Evolutionary conservation across 2,113 vertebrate genomes (phyloP), one percentile per base, ranked within the genome.

Genomic region (Turdus rufiventris): DNA sequence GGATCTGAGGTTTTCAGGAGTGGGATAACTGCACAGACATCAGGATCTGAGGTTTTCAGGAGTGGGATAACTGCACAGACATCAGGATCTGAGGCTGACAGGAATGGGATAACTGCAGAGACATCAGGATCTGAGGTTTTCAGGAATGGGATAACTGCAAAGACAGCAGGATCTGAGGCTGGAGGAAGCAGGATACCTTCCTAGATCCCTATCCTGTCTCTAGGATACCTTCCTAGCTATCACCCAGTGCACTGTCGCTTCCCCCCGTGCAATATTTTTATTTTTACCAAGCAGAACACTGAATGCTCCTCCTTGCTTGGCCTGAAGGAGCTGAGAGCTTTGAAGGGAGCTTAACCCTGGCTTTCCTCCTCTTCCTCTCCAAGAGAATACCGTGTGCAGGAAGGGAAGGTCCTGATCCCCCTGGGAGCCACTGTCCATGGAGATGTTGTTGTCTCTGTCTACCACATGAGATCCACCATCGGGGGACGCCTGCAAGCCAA

Each of bases 401-500:
- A 99, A 85, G 99, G 99, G 33, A 99, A 99, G 92, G 98, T 99
- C 21, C 97, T 98, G 45, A 99, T 99, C 94, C 98, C 98, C 5
- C 96, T 99, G 94, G 99, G 98, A 83, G 99, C 99, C 92, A 99
- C 98, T 8, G 98, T 98, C 26, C 99, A 99, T 68, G 99, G 99
- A 60, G 99, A 99, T 34, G 98, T 99, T 17, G 98, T 99, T 19
- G 97, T 99, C 74, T 99, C 99, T 14, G 98, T 99, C 91, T 99
- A 98, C 87, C 99, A 99, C 85, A 98, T 99, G 99, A 98, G 99
- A 91, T 99, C 99, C 2, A 99, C 98, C 92, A 99, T 99, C 7
- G 99, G 99, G 72, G 99, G 99, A 95, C 98, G 99, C 68, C 98
- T 99, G 78, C 99, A 99, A 95, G 99, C 99, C 88, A 99, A 99